Conservation (phyloP, 2,888 invertebrate species). For the Rhaphigaster nebulosa region DNA sequence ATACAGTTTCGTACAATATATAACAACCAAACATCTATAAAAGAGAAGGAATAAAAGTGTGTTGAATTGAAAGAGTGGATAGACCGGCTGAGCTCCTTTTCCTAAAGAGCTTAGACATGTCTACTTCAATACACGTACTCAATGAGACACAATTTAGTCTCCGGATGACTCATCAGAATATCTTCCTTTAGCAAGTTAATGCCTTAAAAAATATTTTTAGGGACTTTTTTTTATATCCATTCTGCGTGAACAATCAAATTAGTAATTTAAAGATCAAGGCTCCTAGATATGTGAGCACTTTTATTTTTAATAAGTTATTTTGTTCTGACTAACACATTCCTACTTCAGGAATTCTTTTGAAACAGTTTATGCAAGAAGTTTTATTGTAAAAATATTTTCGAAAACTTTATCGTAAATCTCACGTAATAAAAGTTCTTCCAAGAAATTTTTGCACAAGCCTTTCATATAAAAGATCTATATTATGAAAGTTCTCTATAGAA, state of each 20-base stretch:
- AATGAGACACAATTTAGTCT: background rate
- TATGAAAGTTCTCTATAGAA: no score
- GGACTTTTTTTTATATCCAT: background rate
- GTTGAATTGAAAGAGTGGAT: background rate
- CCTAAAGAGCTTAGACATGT: background rate
- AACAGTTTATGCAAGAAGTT: no score
- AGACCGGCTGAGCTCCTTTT: background rate
- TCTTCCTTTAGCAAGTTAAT: background rate
- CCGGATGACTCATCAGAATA: background rate
- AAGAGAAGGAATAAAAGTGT: background rate
- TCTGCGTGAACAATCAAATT: background rate
- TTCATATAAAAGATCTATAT: no score
- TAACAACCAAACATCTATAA: background rate
- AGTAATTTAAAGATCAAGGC: background rate
- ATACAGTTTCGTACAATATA: background rate
- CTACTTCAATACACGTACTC: constrained; percentile 24
- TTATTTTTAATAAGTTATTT: no score
- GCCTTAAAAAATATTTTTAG: background rate
- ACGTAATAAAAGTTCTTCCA: no score
- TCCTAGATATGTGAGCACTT: no score
- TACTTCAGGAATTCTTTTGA: no score
- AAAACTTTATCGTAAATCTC: no score
- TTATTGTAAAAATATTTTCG: no score
- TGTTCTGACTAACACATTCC: no score
- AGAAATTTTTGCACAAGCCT: no score